These are phyloP conservation scores for Oostethus manadensis DNA, from an alignment of 2,113 vertebrate genomes.

Conservation along the genomic window DNA sequence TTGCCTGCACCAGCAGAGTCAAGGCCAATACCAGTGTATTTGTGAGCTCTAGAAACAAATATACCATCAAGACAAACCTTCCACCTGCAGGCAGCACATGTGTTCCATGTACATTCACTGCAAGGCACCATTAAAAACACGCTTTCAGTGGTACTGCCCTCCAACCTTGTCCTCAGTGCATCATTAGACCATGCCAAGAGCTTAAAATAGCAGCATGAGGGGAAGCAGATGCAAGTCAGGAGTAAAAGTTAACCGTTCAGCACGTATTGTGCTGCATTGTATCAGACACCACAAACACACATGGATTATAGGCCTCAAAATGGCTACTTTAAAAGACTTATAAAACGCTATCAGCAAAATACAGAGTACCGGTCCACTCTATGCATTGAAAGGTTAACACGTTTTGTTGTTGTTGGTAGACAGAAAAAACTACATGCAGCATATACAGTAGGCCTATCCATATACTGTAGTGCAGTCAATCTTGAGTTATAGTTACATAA, in stretches of 20 bases:
- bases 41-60: constrained; percentile 39
- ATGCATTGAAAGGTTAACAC: no score
- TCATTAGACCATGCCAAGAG: constrained; percentile 52
- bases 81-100: constrained; percentile 19
- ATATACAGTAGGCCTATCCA: no score
- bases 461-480: no score
- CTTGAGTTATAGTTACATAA: no score
- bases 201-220: constrained; percentile 59
- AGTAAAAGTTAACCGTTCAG: constrained; percentile 26
- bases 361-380: no score
- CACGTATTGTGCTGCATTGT: background rate
- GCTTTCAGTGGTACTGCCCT: constrained; percentile 48
- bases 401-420: no score
- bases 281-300: background rate
- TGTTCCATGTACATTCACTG: constrained; percentile 8
- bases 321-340: background rate
- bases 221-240: constrained; percentile 58
- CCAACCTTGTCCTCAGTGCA: constrained; percentile 45
- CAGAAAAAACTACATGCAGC: no score
- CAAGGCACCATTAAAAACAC: constrained; percentile 12
- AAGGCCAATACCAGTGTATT: constrained; percentile 46
- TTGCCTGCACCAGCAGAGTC: constrained; percentile 23
- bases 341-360: no score
- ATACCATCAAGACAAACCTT: no score
- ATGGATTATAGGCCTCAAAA: constrained; percentile 7